Evolutionary conservation across 2,797 vertebrate genomes (phyloP), one percentile per base, ranked within the genome.

Genomic region (Apogon talboti): DNA sequence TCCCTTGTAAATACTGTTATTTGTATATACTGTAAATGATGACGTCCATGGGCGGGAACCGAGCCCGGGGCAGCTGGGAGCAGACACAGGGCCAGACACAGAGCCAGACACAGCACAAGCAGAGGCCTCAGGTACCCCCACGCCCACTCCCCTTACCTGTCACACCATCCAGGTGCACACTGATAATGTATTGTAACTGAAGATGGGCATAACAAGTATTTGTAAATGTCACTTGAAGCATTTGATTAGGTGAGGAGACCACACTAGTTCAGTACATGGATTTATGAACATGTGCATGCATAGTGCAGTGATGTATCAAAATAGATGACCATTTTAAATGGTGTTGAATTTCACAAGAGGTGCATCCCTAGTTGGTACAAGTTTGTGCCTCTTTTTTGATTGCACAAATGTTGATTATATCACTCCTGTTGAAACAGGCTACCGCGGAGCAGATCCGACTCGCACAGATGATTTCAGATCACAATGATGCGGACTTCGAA

Each of bases 21-120:
- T 99, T 99, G 97, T 99, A 99, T 99, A 99, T 99, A 99, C 97
- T 99, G 98, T 99, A 99, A 99, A 99, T 98, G 96, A 99, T 99
- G 98, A 99, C 97, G 80, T 98, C 97, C 91, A 95, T 99, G 95
- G 96, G 97, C 93, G 95, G 97, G 68, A 97, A 87, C 95, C 96
- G 97, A 91, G 94, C 95, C 95, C 96, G 96, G 93, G 96, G 95
- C 76, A 98, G 69, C 96, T 98, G 96, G 96, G 97, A 99, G 94
- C 97, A 97, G 95, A 95, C 96, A 91, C 96, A 96, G 92, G 94
- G 95, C 91, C 97, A 97, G 94, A 98, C 95, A 93, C 97, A 98
- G 95, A 95, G 94, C 92, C 97, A 98, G 95, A 97, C 97, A 89
- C 98, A 98, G 96, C 94, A 95, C 91, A 95, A 94, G 93, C 94